A percentile compares a stretch with the other conserved stretches of the same genome.
phyloP scores from a whole-genome alignment of 2,888 invertebrate genomes.

The Cosmopolites sordidus region DNA sequence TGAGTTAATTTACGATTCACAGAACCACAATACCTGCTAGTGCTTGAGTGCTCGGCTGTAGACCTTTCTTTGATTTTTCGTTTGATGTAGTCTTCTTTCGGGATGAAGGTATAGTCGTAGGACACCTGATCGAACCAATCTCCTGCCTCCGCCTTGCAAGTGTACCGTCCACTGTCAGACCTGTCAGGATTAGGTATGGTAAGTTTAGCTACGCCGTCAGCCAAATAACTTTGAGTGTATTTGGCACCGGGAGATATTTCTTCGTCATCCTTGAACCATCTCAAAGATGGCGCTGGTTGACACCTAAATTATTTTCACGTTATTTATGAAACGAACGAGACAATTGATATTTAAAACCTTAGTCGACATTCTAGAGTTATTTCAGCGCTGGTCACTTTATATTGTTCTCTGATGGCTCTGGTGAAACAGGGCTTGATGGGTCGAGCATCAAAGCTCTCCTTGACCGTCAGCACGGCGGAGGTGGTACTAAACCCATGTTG shows the following conservation, averaged over 20 bases:
- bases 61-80: constrained; percentile 36
- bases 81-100: constrained; percentile 43
- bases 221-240: constrained; percentile 62
- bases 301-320: constrained; percentile 43
- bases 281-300: constrained; percentile 66
- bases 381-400: constrained; percentile 68
- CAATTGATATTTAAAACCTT: constrained; percentile 41
- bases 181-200: constrained; percentile 62
- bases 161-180: constrained; percentile 70
- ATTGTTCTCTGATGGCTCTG: constrained; percentile 66
- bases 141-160: constrained; percentile 70
- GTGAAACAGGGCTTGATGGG: constrained; percentile 71
- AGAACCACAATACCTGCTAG: too few relatives aligned
- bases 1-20: too few relatives aligned
- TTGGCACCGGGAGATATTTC: constrained; percentile 55
- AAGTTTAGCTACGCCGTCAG: constrained; percentile 71
- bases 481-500: constrained; percentile 66
- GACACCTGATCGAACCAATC: constrained; percentile 70
- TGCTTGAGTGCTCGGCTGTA: not conserved
- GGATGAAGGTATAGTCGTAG: constrained; percentile 64
- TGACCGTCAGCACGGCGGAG: constrained; percentile 64
- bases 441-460: constrained; percentile 67
- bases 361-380: constrained; percentile 74
- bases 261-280: constrained; percentile 71
- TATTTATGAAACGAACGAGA: not conserved